Evolutionary conservation across 1,140 invertebrate species (phyloP), one percentile per base, ranked within the genome.

Genomic region (Nasonia longicornis): DNA sequence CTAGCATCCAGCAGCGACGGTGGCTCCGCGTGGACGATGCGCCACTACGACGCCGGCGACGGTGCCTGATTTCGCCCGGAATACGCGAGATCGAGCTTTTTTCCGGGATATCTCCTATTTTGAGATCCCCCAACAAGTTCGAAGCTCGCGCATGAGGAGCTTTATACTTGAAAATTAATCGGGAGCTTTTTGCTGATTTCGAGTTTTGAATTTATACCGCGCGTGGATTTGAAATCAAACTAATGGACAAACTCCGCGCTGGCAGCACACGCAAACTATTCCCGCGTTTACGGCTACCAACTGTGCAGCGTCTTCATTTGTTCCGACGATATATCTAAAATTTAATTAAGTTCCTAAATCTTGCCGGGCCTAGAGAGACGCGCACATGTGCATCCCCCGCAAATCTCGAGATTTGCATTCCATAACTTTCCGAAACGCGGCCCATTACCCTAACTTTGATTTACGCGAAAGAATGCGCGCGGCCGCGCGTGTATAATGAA

Each of bases 11-110:
- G 66, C 77, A 16, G 82, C 82, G 82, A 83, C 79, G 79, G 79
- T 83, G 82, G 82, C 79, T 83, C 78, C 78, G 38, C 69, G 78
- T 74, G 70, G 74, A 79, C 82, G 76, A 83, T 22, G 31, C 42
- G 70, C 71, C 77, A 31, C 64, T 31, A 31, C 22, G 22, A 67
- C 26, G 66, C 31, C 42, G 52, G 45, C 66, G 52, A 52, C 35
- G 42, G 10, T 26, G 75, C 11, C 75, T 42, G 6, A 42, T 42
- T 38, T 4, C 12, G 38, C 22, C 11, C 16, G 16, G 38, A 42
- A 42, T 42, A 42, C 38, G 38, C 38, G 38, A 42, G 4, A 42
- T 42, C 38, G 38, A 42, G 38, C 38, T 42, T 42, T 42, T 11
- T 42, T 42, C 38, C 7, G 38, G 38, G 38, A 42, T 35, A 35